Evolutionary conservation across 1,140 invertebrate genomes (phyloP).

Genomic region (Brachionus plicatilis): DNA sequence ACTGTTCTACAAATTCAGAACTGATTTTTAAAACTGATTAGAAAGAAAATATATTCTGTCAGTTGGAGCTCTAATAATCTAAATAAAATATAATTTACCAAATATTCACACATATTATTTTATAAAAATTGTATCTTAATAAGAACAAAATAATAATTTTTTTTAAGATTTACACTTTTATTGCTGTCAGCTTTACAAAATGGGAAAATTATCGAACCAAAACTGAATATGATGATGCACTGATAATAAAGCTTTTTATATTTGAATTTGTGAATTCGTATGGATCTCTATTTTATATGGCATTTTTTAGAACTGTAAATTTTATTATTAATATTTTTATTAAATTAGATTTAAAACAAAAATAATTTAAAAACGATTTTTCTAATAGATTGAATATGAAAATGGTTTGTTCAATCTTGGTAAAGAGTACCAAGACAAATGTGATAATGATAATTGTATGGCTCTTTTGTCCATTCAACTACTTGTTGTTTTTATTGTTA

Average conservation of each 20-base stretch:
- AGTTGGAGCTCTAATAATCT: too few species aligned
- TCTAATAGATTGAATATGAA: slow-evolving; percentile 22
- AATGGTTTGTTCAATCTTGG: slow-evolving; percentile 50
- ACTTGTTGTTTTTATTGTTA: slow-evolving; percentile 70
- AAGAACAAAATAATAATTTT: not conserved
- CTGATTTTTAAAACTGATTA: too few species aligned
- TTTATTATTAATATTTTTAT: not conserved
- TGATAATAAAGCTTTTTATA: slow-evolving; percentile 94
- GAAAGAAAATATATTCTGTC: too few species aligned
- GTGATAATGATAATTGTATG: slow-evolving; percentile 72
- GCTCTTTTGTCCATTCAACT: slow-evolving; percentile 75
- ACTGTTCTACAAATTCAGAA: too few species aligned
- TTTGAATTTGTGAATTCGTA: slow-evolving; percentile 98
- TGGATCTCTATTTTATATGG: slow-evolving; percentile 95
- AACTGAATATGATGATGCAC: slow-evolving; percentile 91
- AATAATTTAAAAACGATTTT: too few species aligned
- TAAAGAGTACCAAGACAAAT: slow-evolving; percentile 59
- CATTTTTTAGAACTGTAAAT: slow-evolving; percentile 66
- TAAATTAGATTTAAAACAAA: too few species aligned
- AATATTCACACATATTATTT: too few species aligned
- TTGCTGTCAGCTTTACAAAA: slow-evolving; percentile 10
- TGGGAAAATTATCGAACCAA: slow-evolving; percentile 82
- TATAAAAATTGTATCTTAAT: too few species aligned
- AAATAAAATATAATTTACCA: too few species aligned
- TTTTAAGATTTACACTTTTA: slow-evolving; percentile 10